phyloP scores from a whole-genome alignment of 2,888 invertebrate species.

The Microplitis manilae region DNA sequence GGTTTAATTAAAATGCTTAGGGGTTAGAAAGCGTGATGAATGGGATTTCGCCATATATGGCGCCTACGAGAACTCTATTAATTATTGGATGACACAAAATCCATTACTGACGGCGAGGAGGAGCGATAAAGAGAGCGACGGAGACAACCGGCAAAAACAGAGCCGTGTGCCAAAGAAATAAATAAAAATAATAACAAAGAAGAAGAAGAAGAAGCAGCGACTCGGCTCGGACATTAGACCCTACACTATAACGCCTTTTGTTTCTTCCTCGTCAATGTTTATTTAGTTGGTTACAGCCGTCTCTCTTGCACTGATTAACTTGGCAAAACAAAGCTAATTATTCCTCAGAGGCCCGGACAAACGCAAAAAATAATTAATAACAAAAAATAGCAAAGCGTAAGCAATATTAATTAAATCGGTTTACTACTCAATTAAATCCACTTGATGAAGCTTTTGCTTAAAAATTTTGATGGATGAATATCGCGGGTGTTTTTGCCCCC shows the following conservation, averaged over 20 bases:
- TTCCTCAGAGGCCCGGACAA: constrained; percentile 46
- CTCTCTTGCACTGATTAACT: constrained; percentile 25
- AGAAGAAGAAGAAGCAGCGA: no score
- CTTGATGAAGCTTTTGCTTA: not conserved
- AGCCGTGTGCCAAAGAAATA: not conserved
- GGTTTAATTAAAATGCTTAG: constrained; percentile 71
- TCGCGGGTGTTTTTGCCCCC: not conserved
- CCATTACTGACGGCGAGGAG: constrained; percentile 66
- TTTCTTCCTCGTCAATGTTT: constrained; percentile 14
- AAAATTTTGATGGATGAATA: constrained; percentile 11
- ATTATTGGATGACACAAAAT: constrained; percentile 71
- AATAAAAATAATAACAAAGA: not conserved
- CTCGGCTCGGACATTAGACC: constrained; percentile 14
- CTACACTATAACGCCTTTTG: constrained; percentile 20
- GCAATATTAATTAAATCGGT: not conserved
- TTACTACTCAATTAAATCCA: constrained; percentile 6
- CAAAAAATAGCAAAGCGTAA: not conserved
- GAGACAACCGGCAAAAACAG: not conserved
- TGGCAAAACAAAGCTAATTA: constrained; percentile 67
- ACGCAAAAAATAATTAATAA: constrained; percentile 31
- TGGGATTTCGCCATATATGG: constrained; percentile 58
- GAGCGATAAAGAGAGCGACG: constrained; percentile 46
- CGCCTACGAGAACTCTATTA: constrained; percentile 66
- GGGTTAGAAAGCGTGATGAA: constrained; percentile 71
- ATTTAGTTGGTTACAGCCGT: constrained; percentile 26